A percentile compares a stretch with the other conserved stretches of the same genome.
Conservation (phyloP, 2,888 invertebrate species). For the Pollenia angustigena region DNA sequence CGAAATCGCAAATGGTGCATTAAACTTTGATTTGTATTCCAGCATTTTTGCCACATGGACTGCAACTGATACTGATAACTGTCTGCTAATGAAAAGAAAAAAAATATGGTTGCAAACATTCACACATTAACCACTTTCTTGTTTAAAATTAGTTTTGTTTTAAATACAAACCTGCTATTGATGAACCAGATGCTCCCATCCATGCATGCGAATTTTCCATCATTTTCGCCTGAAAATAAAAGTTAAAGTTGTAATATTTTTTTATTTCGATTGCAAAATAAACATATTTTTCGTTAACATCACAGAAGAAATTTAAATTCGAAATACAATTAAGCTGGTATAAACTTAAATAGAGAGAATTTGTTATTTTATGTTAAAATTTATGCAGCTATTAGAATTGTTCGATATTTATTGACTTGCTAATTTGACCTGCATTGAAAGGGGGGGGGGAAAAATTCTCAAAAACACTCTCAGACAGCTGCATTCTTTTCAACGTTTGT, state of each 20-base stretch:
- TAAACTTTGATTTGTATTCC: conserved; percentile 96
- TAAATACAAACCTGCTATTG: conserved; percentile 92
- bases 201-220: conserved; percentile 96
- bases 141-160: background rate
- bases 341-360: background rate
- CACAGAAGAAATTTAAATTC: conserved; percentile 24
- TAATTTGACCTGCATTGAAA: conserved; percentile 59
- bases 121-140: conserved; percentile 20
- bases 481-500: background rate
- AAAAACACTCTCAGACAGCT: conserved; percentile 21
- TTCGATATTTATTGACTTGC: conserved; percentile 62
- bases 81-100: conserved; percentile 86
- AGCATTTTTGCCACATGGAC: conserved; percentile 98
- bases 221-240: conserved; percentile 92
- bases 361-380: background rate
- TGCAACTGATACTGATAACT: conserved; percentile 98
- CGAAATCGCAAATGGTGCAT: conserved; percentile 96
- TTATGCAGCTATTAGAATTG: conserved; percentile 15
- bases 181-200: conserved; percentile 92
- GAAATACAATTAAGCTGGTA: conserved; percentile 34
- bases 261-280: background rate
- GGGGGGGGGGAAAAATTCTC: background rate
- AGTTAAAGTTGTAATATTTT: conserved; percentile 19
- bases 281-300: background rate
- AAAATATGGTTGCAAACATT: conserved; percentile 1